Conservation (phyloP, 1,140 invertebrate genomes). For the Drosophila arizonae region DNA sequence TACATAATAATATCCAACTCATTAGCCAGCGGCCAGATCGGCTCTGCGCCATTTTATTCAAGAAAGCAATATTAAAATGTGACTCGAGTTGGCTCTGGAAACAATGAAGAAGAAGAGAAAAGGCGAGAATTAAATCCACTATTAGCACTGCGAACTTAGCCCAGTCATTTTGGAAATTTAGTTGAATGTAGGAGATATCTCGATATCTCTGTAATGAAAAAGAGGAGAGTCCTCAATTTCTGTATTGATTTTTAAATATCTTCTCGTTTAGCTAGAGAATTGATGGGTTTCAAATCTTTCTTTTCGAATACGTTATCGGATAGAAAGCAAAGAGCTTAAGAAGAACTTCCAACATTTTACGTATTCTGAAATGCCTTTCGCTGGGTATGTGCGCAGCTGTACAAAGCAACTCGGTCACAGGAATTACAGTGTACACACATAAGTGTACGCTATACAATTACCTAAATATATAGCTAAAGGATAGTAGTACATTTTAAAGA, state of each 20-base stretch:
- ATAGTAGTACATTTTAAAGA: conserved; percentile 50
- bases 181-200: too few species aligned
- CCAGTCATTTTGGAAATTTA: background rate
- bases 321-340: too few species aligned
- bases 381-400: conserved; percentile 43
- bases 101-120: too few species aligned
- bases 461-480: conserved; percentile 52
- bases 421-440: conserved; percentile 46
- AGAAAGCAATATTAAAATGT: conserved; percentile 73
- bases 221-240: too few species aligned
- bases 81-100: conserved; percentile 55
- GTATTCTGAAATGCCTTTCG: background rate
- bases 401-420: conserved; percentile 72
- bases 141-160: too few species aligned
- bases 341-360: too few species aligned
- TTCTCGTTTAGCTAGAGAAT: too few species aligned
- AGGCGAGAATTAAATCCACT: too few species aligned
- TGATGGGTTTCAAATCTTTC: too few species aligned
- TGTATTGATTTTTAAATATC: too few species aligned
- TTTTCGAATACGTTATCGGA: too few species aligned
- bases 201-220: too few species aligned
- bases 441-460: conserved; percentile 60
- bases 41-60: conserved; percentile 59
- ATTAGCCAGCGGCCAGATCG: conserved; percentile 36
- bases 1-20: conserved; percentile 43